Evolutionary conservation across 2,888 invertebrate genomes (phyloP), one percentile per base, ranked within the genome.

Genomic region (Dicranocentrus wangi): DNA sequence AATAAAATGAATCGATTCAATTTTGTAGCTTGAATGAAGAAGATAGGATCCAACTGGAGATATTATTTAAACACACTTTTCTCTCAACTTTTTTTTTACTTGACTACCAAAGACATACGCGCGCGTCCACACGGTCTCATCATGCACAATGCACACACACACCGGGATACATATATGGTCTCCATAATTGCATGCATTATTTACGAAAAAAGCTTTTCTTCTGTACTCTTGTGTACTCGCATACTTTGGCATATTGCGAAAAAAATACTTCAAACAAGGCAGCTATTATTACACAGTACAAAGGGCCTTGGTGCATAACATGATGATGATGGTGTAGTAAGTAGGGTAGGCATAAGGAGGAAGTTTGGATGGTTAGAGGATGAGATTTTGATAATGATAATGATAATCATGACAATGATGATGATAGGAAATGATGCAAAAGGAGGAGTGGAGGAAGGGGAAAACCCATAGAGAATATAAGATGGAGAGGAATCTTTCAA

Each of bases 361-460:
- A 28, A 58, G 27, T 58, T 73, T 17, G 43, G 58, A 43, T 66
- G 58, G 66, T 75, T 75, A 47, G 27, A 58, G 65, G 66, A 66
- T 75, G 19, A 75, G 75, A 75, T 75, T 55, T 58, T 21, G 66
- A 66, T 75, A 75, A 75, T 75, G 75, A 75, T 75, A 66, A 39
- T 63, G 63, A 63, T 63, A 42, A 58, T 73, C 65, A 55, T 23
- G 42, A 55, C 32, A 42, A 65, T 27, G 43, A 75, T 63, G 63
- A 63, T 68, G 42, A 68, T 42, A 61, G 58, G 68, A 70, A 68
- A 68, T 75, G 65, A 27, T 55, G 55, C 65, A 75, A 75, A 75
- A 75, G n/a, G n/a, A n/a, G n/a, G n/a, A n/a, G n/a, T n/a, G n/a
- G n/a, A n/a, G n/a, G n/a, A n/a, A n/a, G n/a, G n/a, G n/a, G n/a